Evolutionary conservation across 37 sponge, comb jelly and placozoan species (phyloP).

Genomic region (Haliclona indistincta): DNA sequence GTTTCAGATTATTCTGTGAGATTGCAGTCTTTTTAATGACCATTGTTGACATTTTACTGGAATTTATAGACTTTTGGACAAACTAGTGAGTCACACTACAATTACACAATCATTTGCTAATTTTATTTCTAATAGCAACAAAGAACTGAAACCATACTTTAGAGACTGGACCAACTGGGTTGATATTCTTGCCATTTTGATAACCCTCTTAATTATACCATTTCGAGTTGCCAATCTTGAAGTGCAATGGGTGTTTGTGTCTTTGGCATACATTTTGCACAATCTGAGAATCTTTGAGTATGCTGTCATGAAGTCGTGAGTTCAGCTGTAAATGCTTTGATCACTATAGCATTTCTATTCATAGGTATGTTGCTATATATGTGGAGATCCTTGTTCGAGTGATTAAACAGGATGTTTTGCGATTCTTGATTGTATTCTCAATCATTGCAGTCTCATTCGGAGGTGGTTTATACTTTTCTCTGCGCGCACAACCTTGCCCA

Average conservation of each 20-base stretch:
- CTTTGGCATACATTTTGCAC: conserved; percentile 10
- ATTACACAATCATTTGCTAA: too few species aligned
- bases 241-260: conserved; percentile 13
- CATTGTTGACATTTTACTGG: background rate
- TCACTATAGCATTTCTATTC: too few species aligned
- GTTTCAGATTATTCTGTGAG: background rate
- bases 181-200: background rate
- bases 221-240: background rate
- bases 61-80: too few species aligned
- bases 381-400: conserved; percentile 8
- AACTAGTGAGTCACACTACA: too few species aligned
- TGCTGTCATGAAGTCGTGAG: background rate
- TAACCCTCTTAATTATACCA: conserved; percentile 4
- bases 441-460: background rate
- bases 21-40: background rate
- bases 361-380: conserved; percentile 1
- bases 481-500: background rate
- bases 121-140: too few species aligned
- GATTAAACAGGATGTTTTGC: conserved; percentile 1
- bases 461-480: conserved; percentile 8
- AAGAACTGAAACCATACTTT: too few species aligned
- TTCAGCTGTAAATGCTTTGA: too few species aligned
- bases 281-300: conserved; percentile 8
- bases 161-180: background rate
- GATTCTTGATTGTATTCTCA: background rate